Conservation (phyloP, 1,140 invertebrate genomes). For the Hylaeus volcanicus region DNA sequence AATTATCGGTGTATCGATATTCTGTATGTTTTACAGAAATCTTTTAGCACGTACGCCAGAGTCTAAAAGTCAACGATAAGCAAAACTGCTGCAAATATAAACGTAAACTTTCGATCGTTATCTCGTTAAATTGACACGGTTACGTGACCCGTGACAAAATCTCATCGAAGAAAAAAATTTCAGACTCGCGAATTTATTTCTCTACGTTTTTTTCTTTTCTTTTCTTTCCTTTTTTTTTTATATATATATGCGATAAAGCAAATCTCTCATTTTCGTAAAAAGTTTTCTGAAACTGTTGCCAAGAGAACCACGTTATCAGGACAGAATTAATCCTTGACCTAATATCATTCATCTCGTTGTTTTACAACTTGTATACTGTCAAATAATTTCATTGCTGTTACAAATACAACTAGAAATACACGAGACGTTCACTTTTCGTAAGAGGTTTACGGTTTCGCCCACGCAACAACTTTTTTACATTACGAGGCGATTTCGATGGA, state of each 20-base stretch:
- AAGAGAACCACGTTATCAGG: no score
- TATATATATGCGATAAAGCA: no score
- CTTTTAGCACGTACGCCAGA: no score
- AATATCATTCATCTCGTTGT: constrained; percentile 1
- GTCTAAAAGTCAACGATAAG: background rate
- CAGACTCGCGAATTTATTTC: no score
- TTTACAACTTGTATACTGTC: background rate
- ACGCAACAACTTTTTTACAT: background rate
- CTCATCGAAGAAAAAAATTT: background rate
- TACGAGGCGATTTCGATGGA: background rate
- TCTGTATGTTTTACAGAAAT: no score
- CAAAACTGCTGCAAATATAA: background rate
- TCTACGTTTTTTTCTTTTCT: no score
- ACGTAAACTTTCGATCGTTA: background rate
- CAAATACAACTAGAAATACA: background rate
- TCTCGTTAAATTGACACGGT: background rate
- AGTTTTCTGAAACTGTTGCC: no score
- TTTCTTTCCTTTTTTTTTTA: no score
- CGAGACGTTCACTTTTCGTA: background rate
- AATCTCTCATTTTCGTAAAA: background rate
- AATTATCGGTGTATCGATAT: no score
- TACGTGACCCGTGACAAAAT: background rate
- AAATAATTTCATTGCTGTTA: background rate
- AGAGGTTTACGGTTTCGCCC: background rate
- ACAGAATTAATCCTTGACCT: no score